Conservation (phyloP, 1,140 invertebrate genomes). For the Campodea augens region DNA sequence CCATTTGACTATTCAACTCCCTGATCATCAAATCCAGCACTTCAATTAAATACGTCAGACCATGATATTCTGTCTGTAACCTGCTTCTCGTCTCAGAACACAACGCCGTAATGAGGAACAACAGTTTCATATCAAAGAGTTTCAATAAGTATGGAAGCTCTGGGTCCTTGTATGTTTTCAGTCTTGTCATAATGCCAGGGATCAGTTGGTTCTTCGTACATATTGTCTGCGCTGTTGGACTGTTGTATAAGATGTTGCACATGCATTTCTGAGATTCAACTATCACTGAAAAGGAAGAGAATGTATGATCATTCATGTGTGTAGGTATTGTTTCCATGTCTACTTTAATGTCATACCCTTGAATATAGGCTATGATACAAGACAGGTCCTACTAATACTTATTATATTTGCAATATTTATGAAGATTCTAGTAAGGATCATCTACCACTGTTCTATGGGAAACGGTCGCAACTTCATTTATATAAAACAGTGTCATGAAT, state of each 20-base stretch:
- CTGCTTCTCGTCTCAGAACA: conserved; percentile 42
- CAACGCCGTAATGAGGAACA: conserved; percentile 73
- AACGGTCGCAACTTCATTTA: too few relatives aligned
- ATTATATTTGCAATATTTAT: too few relatives aligned
- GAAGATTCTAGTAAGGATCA: too few relatives aligned
- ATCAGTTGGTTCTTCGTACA: conserved; percentile 51
- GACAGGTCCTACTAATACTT: too few relatives aligned
- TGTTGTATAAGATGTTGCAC: conserved; percentile 76
- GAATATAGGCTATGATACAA: too few relatives aligned
- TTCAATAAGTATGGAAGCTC: conserved; percentile 45
- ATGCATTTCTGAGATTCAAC: conserved; percentile 70
- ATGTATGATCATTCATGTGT: conserved; percentile 19
- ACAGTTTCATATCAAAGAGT: conserved; percentile 68
- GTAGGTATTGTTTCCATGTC: too few relatives aligned
- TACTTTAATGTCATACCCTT: too few relatives aligned
- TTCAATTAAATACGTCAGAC: conserved; percentile 57
- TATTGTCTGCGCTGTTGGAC: conserved; percentile 39
- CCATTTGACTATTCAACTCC: too few relatives aligned
- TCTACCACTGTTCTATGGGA: too few relatives aligned
- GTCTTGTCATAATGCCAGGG: conserved; percentile 47
- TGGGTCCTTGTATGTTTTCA: conserved; percentile 43
- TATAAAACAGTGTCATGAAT: too few relatives aligned
- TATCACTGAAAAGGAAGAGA: conserved; percentile 33
- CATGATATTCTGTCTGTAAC: conserved; percentile 56
- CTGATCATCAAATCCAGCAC: conserved; percentile 52